Evolutionary conservation across 2,797 vertebrate species (phyloP).

Genomic region (Tiaroga cobitis): DNA sequence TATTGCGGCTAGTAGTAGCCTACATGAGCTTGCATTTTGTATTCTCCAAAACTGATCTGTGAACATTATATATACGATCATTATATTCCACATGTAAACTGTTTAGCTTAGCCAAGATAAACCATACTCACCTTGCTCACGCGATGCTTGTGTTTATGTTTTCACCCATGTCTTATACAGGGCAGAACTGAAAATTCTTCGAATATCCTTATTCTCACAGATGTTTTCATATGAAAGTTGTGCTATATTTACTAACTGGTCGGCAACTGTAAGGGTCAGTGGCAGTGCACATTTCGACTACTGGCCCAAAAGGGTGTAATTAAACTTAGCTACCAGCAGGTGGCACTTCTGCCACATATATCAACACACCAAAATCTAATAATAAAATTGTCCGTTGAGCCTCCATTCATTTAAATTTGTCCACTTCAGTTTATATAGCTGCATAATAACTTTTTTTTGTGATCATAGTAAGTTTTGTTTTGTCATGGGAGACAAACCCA

Average conservation of each 20-base stretch:
- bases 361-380: not conserved
- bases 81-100: no score
- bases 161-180: not conserved
- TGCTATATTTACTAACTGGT: not conserved
- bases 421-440: not conserved
- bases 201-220: not conserved
- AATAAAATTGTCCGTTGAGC: not conserved
- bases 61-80: no score
- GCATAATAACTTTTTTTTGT: not conserved
- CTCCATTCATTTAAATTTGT: not conserved
- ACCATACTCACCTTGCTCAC: not conserved
- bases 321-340: slow-evolving; percentile 52
- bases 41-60: not conserved
- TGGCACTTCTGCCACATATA: slow-evolving; percentile 56
- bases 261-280: no score
- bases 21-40: not conserved
- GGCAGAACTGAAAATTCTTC: not conserved
- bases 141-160: no score
- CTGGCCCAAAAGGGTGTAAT: not conserved
- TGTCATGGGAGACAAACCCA: not conserved
- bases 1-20: not conserved
- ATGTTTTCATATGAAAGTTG: not conserved
- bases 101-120: no score
- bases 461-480: not conserved
- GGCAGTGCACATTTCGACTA: not conserved